Base-by-base conservation (phyloP, 2,888 invertebrate genomes). In the Pandemis cinnamomeana region DNA sequence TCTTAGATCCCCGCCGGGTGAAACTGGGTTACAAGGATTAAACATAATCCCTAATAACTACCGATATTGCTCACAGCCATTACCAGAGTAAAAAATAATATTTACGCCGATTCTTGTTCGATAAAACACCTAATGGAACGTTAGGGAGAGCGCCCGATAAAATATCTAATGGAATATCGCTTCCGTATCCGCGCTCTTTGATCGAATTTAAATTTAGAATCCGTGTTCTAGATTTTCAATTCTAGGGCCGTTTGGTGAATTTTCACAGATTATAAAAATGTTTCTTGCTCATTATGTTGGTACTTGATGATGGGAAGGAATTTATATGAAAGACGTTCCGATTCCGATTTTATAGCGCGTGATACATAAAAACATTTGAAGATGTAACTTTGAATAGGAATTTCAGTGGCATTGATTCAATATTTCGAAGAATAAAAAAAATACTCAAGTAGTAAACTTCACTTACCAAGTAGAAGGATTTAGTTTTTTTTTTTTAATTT, bases 181-280 rank as follows among this genome's bases (percentile, higher is more conserved):
- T 87, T 89, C 89, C 89, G 88, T 86, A 83, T 87, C 82, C 86
- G 81, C 83, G 82, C 81, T 82, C 87, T 88, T 89, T 89, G 89
- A 89, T 88, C 87, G 86, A 79, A 76, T 73, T 70, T 69, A 76
- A 73, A 77, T 77, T 80, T 81, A 84, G 82, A 80, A 82, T 78
- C 82, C 80, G 77, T 76, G 83, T 75, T 79, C 83, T 81, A 83
- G 77, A 82, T 82, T 81, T 80, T 78, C 76, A 80, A 75, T 76
- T 77, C 73, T 75, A 78, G 69, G 76, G 67, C 76, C 51, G 71
- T 67, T 67, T 60, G 27, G 67, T 71, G 74, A 73, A 71, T 72
- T 63, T 63, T 58, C 67, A 64, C 70, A 60, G 58, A 51, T 15
- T 70, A n/a, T 46, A 42, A 58, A 71, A 62, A 62, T 41, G 46